Evolutionary conservation across 2,888 invertebrate species (phyloP), one percentile per base, ranked within the genome.

Genomic region (Morpho helenor): DNA sequence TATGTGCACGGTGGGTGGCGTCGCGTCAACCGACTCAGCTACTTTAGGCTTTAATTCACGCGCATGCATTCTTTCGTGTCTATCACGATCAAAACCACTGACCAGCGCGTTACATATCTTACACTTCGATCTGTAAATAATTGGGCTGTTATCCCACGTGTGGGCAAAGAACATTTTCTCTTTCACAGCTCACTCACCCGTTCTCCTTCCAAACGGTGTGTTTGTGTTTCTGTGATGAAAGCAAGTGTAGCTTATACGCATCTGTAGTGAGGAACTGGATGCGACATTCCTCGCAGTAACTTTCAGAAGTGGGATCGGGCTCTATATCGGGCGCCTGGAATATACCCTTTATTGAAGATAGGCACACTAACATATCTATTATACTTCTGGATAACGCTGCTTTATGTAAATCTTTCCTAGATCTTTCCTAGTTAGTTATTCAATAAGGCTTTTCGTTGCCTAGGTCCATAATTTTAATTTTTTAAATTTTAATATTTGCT

Each of bases 171-270:
- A 31, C 50, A 10, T 7, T 44, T 10, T 44, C n/a, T 23, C 7
- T 31, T 46, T 41, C 42, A 4, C 4, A 8, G 39, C 7, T 44
- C 8, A 53, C 63, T 59, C 52, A 79, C 83, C 73, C 72, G 6
- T 63, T 66, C 3, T 73, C 68, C 2, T 61, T 70, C 3, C 61
- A 65, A 0, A 68, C 56, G 0, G 68, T 66, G 49, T 83, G 83
- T 46, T 74, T 76, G 6, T 84, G 85, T 49, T 73, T 75, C 7
- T 69, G 64, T 0, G 83, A 79, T 2, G 66, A 71, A 1, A 84
- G 59, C 2, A 82, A 67, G 46, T 86, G 85, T 1, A 75, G 62
- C 4, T 71, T 70, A 73, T 78, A 81, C 0, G 85, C 86, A 3
- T 77, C 77, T 0, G 69, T 7, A 0, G 65, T 73, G 0, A 58